phyloP scores from a whole-genome alignment of 2,113 vertebrate species.

The Onychorhynchus coronatus region DNA sequence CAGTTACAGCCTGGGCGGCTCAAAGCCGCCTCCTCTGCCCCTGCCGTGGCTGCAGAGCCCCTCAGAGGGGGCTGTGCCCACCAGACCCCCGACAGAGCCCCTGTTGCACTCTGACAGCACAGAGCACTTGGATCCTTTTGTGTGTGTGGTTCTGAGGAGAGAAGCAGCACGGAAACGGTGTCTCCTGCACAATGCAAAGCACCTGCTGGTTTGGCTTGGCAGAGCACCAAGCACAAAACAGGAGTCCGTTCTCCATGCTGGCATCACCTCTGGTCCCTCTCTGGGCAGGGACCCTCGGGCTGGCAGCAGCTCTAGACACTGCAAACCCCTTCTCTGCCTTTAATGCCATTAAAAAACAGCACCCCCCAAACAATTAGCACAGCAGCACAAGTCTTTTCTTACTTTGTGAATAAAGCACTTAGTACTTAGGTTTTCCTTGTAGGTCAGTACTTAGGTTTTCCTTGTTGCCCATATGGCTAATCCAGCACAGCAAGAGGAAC shows the following conservation, averaged over 20 bases:
- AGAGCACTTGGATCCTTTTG: background rate
- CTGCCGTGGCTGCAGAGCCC: background rate
- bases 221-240: background rate
- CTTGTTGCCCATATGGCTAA: background rate
- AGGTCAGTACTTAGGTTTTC: background rate
- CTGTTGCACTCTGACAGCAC: background rate
- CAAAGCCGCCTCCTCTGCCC: background rate
- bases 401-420: background rate
- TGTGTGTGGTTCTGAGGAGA: background rate
- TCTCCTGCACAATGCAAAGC: background rate
- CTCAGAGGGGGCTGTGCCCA: background rate
- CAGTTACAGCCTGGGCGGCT: accelerated
- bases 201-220: background rate
- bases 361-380: background rate
- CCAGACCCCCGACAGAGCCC: background rate
- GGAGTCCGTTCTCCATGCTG: background rate
- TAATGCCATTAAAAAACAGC: background rate
- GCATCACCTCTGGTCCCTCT: background rate
- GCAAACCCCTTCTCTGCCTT: background rate
- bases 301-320: background rate
- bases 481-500: background rate
- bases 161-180: background rate
- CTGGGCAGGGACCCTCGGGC: background rate
- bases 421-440: background rate
- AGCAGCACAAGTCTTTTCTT: background rate